Evolutionary conservation across 2,797 vertebrate genomes (phyloP), one percentile per base, ranked within the genome.

Genomic region (Eulemur coronatus): DNA sequence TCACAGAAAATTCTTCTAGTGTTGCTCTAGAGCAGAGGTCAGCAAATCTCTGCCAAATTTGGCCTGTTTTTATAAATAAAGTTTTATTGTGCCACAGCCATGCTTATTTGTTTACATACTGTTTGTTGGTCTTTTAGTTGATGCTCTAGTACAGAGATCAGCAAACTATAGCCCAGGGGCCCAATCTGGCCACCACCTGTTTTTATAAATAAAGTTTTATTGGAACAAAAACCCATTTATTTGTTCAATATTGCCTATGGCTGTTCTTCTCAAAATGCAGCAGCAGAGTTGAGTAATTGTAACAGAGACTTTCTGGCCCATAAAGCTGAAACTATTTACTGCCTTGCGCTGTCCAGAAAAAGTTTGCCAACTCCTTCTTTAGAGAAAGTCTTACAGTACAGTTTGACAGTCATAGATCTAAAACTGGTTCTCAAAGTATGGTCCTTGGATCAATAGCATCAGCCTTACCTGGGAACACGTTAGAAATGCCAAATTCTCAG

Each of bases 191-290:
- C 92, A 50, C 46, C 4, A 12, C 17, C 35, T 89, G 17, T 43
- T 94, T 92, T 94, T 65, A 72, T 86, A 86, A 92, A 95, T 96
- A 96, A 96, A 96, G 91, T 69, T 97, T 93, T 96, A 72, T 91
- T 76, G 59, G 59, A 57, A 93, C 63, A 76, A 35, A 82, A 33
- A 38, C 28, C 59, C 14, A 28, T 14, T 1, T 87, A 9, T 93
- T 80, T 46, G 30, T 85, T 81, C 48, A 41, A 0, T 28, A 35
- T 18, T 90, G 81, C 55, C 72, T 11, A 0, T 61, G 52, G 41
- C 89, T 79, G 11, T 48, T 52, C 17, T 57, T n/a, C 7, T 30
- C 12, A 24, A 33, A 6, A 41, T 85, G 15, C 33, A 69, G 12
- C 46, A 26, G 41, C 72, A n/a, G 30, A 63, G 57, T 22, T 81